These are phyloP conservation scores for Australoheros scitulus DNA, from an alignment of 2,113 vertebrate species.

Conservation along the genomic window DNA sequence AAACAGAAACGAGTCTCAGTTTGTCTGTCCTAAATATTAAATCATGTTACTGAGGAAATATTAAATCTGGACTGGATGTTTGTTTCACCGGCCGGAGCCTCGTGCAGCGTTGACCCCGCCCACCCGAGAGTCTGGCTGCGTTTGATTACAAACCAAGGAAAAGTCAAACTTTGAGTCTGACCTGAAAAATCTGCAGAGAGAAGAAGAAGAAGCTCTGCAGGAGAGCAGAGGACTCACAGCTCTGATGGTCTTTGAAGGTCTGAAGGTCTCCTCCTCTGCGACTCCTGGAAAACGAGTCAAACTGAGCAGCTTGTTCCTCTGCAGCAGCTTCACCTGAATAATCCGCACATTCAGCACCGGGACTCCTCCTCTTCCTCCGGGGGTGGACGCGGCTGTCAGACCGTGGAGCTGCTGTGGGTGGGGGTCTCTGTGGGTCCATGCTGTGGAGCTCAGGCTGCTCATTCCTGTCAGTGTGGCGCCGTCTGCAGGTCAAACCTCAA, in stretches of 20 bases:
- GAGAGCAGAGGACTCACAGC: neutral
- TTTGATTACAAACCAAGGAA: neutral
- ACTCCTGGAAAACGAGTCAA: neutral
- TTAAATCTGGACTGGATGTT: too few species aligned
- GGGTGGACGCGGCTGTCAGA: neutral
- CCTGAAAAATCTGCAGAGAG: neutral
- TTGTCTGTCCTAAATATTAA: too few species aligned
- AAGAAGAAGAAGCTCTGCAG: neutral
- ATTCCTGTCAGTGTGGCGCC: neutral
- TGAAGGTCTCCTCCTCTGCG: neutral
- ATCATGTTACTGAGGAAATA: too few species aligned
- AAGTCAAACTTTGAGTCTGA: neutral
- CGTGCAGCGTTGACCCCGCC: neutral
- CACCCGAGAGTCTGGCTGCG: neutral
- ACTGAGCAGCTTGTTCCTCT: slow-evolving; percentile 10
- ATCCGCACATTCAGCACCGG: slow-evolving; percentile 25
- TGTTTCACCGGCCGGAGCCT: too few species aligned
- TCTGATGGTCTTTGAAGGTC: neutral
- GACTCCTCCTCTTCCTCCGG: slow-evolving; percentile 7
- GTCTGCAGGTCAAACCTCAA: neutral
- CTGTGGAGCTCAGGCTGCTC: neutral
- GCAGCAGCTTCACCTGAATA: slow-evolving; percentile 32
- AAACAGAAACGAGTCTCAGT: neutral
- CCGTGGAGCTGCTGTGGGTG: neutral
- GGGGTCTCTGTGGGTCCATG: neutral